These are phyloP conservation scores for Tokudaia muenninki DNA, from an alignment of 2,797 vertebrate species.

Conservation along the genomic window DNA sequence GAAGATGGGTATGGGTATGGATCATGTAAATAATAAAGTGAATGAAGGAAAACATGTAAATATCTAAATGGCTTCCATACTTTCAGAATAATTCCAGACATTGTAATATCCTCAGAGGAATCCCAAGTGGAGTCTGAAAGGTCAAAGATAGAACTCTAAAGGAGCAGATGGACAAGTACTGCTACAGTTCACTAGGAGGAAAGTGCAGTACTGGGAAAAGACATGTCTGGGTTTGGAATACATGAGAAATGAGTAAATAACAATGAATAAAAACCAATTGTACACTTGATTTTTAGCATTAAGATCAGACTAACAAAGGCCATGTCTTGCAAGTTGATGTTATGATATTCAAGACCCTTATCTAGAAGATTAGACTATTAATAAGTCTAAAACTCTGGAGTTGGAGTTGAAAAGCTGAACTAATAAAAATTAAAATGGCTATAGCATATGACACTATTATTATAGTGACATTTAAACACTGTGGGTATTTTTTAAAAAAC, in stretches of 20 bases:
- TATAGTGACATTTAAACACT: not conserved
- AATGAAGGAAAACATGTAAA: not conserved
- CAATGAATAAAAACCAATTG: not conserved
- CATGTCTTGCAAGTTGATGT: not conserved
- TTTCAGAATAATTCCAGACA: conserved; percentile 8
- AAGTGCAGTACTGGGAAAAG: not conserved
- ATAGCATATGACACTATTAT: not conserved
- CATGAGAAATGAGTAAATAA: not conserved
- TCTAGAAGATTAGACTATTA: not conserved
- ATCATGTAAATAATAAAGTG: not conserved
- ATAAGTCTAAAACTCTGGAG: not conserved
- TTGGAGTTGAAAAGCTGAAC: not conserved
- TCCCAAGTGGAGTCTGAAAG: not conserved
- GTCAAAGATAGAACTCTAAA: not conserved
- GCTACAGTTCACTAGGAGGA: not conserved
- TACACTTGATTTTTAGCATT: not conserved
- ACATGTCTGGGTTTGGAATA: not conserved
- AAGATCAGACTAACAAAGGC: not conserved
- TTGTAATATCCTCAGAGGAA: not conserved
- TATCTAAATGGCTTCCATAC: not conserved
- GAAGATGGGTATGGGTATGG: not conserved
- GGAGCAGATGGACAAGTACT: not conserved
- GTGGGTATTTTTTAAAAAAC: not conserved
- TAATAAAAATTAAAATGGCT: not conserved
- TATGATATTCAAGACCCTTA: not conserved